Evolutionary conservation across 1,140 invertebrate genomes (phyloP).

Genomic region (Formica exsecta): DNA sequence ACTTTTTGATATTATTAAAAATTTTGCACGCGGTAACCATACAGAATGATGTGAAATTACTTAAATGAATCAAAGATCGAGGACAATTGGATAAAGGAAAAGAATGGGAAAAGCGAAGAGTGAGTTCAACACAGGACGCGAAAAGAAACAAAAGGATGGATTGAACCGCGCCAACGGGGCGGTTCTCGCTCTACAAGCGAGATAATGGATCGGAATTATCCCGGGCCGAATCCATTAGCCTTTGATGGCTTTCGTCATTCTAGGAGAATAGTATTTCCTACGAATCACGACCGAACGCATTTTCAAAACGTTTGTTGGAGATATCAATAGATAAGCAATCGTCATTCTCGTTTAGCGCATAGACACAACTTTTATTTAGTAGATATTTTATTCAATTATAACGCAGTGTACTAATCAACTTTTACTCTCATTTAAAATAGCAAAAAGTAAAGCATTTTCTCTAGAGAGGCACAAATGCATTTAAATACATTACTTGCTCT

Average conservation of each 20-base stretch:
- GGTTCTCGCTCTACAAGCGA: slow-evolving; percentile 43
- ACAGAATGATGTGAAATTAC: slow-evolving; percentile 14
- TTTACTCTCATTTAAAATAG: neutral
- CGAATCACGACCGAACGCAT: slow-evolving; percentile 17
- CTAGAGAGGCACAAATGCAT: neutral
- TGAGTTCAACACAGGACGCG: slow-evolving; percentile 29
- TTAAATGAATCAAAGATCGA: slow-evolving; percentile 43
- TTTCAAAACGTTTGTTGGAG: slow-evolving; percentile 39
- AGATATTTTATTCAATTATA: neutral
- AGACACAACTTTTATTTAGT: neutral
- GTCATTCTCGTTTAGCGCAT: neutral
- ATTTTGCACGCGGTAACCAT: neutral
- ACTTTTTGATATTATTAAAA: neutral
- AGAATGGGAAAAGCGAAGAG: slow-evolving; percentile 48
- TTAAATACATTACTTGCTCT: slow-evolving; percentile 25
- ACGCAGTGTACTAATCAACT: neutral
- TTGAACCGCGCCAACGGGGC: slow-evolving; percentile 37
- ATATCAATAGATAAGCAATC: neutral
- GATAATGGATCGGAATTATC: slow-evolving; percentile 68
- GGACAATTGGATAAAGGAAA: slow-evolving; percentile 41
- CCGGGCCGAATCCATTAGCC: slow-evolving; percentile 66
- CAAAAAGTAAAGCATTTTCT: neutral
- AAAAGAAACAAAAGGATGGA: slow-evolving; percentile 58
- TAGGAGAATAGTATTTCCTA: slow-evolving; percentile 59
- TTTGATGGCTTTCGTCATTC: slow-evolving; percentile 62